Evolutionary conservation across 35 echinoderm and acorn worm genomes (phyloP).

Genomic region (Lytechinus pictus): DNA sequence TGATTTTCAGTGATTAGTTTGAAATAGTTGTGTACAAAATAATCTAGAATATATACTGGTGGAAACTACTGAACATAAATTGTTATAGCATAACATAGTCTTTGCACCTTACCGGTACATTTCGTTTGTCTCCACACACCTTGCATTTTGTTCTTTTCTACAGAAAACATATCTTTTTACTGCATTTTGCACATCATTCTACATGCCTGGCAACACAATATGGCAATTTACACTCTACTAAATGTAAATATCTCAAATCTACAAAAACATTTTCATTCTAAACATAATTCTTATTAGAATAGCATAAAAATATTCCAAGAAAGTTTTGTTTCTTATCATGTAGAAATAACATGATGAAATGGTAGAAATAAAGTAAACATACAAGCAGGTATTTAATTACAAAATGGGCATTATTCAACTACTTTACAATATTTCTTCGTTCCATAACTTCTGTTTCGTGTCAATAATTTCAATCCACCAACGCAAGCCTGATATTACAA

Average conservation of each 20-base stretch:
- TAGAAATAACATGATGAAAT: not conserved
- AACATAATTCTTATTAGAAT: not conserved
- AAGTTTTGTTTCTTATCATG: not conserved
- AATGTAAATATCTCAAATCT: not conserved
- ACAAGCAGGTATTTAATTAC: not conserved
- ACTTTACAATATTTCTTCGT: not conserved
- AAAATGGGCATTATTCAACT: not conserved
- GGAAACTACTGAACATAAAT: not conserved
- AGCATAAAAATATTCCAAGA: not conserved
- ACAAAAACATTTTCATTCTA: not conserved
- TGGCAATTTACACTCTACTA: not conserved
- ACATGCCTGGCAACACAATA: not conserved
- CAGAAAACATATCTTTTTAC: not conserved
- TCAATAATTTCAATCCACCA: not conserved
- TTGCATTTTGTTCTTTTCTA: not conserved
- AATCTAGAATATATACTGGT: not conserved
- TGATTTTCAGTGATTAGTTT: not conserved
- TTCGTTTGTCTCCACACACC: not conserved
- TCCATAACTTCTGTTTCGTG: not conserved
- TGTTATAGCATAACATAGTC: not conserved
- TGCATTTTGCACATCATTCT: not conserved
- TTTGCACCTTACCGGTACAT: not conserved
- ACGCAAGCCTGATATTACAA: not conserved
- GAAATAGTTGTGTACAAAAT: not conserved
- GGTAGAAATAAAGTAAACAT: not conserved